Conservation (phyloP, 2,113 vertebrate species). For the Himantopus leucocephalus region DNA sequence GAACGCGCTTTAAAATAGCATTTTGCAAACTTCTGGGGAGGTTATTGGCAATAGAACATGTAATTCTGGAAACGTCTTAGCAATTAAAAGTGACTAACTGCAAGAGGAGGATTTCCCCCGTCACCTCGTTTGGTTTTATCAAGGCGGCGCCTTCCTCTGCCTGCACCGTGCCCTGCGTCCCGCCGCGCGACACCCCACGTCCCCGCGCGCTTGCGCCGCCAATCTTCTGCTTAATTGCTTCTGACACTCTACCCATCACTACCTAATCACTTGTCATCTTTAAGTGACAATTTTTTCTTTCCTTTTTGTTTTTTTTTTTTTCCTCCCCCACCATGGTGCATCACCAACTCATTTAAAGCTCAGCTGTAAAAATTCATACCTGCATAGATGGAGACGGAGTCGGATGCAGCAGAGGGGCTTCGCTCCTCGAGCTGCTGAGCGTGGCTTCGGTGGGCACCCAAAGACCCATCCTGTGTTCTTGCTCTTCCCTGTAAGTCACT, state of each 20-base stretch:
- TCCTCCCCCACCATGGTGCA: rapidly evolving
- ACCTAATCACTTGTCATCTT: neutral
- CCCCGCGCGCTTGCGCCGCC: neutral
- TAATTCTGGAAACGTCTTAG: neutral
- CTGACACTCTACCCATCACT: neutral
- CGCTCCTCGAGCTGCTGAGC: neutral
- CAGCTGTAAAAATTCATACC: neutral
- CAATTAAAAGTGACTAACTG: neutral
- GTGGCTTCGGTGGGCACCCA: neutral
- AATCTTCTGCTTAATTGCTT: neutral
- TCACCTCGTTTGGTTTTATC: neutral
- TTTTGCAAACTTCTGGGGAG: conserved; percentile 12
- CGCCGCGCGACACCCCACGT: rapidly evolving
- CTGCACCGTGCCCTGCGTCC: neutral
- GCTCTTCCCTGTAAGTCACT: neutral
- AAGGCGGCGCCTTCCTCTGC: neutral
- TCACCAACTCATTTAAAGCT: neutral
- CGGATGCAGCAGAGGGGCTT: neutral
- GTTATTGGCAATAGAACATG: neutral
- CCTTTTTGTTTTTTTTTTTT: neutral
- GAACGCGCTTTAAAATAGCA: neutral
- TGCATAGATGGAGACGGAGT: rapidly evolving
- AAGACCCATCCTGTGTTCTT: rapidly evolving
- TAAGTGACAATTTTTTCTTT: neutral
- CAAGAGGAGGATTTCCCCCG: conserved; percentile 11